Percentiles rank a stretch among this genome's conserved stretches.
Conservation (phyloP, 2,888 invertebrate genomes). For the Apoda limacodes region DNA sequence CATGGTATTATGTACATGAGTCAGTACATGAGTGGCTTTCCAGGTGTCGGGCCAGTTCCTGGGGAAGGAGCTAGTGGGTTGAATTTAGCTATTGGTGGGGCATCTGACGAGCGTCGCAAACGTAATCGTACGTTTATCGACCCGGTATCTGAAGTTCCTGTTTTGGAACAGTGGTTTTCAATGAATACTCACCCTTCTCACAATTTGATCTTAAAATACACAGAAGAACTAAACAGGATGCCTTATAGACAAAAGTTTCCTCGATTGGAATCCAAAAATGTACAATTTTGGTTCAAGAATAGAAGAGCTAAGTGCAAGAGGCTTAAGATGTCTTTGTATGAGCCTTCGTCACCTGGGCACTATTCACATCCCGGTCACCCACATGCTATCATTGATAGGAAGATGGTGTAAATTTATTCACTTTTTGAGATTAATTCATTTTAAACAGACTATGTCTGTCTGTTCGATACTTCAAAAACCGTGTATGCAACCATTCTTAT, state of each 20-base stretch:
- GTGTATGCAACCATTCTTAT: too few relatives aligned
- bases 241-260: constrained; percentile 99
- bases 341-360: constrained; percentile 75
- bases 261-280: constrained; percentile 97
- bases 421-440: too few relatives aligned
- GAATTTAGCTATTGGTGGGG: constrained; percentile 73
- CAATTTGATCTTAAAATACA: constrained; percentile 96
- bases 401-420: constrained; percentile 54
- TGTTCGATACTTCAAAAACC: too few relatives aligned
- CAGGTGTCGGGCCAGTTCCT: constrained; percentile 64
- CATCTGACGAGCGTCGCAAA: constrained; percentile 90
- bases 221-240: constrained; percentile 96
- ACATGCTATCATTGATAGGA: constrained; percentile 65
- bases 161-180: constrained; percentile 95
- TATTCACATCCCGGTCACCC: constrained; percentile 67
- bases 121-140: constrained; percentile 99
- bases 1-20: constrained; percentile 94
- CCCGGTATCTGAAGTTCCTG: constrained; percentile 97
- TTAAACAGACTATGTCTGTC: too few relatives aligned
- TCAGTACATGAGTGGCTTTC: constrained; percentile 78
- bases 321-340: constrained; percentile 90
- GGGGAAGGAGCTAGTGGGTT: constrained; percentile 70
- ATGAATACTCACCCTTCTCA: constrained; percentile 99
- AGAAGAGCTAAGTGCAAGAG: constrained; percentile 98
- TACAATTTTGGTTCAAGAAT: constrained; percentile 99